phyloP scores from a whole-genome alignment of 1,140 invertebrate species.

The Drosophila dunni region DNA sequence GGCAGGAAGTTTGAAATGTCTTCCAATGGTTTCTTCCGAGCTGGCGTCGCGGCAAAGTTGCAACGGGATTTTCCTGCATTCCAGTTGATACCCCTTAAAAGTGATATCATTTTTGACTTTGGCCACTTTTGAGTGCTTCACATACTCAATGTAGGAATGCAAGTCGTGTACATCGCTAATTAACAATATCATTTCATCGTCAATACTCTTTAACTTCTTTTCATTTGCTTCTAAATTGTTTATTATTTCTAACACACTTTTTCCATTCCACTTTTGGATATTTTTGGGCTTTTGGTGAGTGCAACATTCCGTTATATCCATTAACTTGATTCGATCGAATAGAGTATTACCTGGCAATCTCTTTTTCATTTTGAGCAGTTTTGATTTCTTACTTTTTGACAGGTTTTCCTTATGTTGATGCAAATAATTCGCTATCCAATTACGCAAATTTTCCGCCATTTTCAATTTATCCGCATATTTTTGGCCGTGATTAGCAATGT shows the following conservation, averaged over 20 bases:
- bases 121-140: neutral
- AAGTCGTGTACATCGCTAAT: conserved; percentile 46
- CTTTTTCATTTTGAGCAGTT: neutral
- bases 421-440: neutral
- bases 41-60: neutral
- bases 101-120: conserved; percentile 24
- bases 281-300: neutral
- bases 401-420: neutral
- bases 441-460: neutral
- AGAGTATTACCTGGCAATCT: conserved; percentile 20
- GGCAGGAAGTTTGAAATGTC: neutral
- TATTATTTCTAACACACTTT: neutral
- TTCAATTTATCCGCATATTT: conserved; percentile 6
- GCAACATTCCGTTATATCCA: conserved; percentile 38
- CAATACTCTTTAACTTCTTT: conserved; percentile 7
- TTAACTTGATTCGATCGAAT: conserved; percentile 29
- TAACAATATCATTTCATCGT: conserved; percentile 23
- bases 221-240: neutral
- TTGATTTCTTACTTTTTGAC: neutral
- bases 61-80: neutral
- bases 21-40: neutral
- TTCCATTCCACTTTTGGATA: neutral
- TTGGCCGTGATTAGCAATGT: neutral
- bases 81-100: conserved; percentile 6
- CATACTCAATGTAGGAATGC: conserved; percentile 5